Evolutionary conservation across 2,113 vertebrate genomes (phyloP), one percentile per base, ranked within the genome.

Genomic region (Craseonycteris thonglongyai): DNA sequence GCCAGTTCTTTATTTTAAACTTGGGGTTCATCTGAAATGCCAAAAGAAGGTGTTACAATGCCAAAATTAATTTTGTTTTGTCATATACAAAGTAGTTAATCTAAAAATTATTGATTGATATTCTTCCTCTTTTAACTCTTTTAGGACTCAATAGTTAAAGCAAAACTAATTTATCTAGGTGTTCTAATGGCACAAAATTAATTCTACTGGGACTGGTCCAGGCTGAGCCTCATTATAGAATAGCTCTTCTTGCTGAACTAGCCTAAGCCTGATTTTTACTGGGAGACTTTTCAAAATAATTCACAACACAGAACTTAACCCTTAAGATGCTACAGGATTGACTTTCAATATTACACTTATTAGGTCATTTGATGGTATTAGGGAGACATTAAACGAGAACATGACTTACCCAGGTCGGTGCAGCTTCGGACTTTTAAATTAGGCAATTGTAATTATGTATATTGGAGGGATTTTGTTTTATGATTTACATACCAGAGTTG

Each of bases 161-260:
- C 92, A 98, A 98, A 98, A 98, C 98, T 98, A 98, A 98, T 98
- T 97, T 98, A 98, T 98, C 95, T 97, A 98, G 97, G 95, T 98
- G 98, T 97, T 98, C 96, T 90, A 80, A 80, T 26, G 5, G 93
- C 92, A 95, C 96, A 93, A 97, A 97, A 98, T 98, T 98, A 98
- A 97, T 98, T 98, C 98, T 97, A 18, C 61, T 69, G 97, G 94
- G 97, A 97, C 88, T 94, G 79, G 51, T 21, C 68, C 95, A 97
- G 96, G 97, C 92, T 90, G 96, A 69, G 91, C 76, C 96, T 97
- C 93, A 93, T 92, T 97, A 94, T 87, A 91, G 90, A 97, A 76
- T 65, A 21, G 72, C 89, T 89, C 84, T 89, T 94, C 82, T 95
- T 66, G 76, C 94, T 98, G 96, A 98, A 96, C 91, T 93, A 94